A percentile compares a stretch with the other conserved stretches of the same genome.
These are phyloP conservation scores for Heteromyza rotundicornis DNA, from an alignment of 2,888 invertebrate genomes.

Conservation along the genomic window DNA sequence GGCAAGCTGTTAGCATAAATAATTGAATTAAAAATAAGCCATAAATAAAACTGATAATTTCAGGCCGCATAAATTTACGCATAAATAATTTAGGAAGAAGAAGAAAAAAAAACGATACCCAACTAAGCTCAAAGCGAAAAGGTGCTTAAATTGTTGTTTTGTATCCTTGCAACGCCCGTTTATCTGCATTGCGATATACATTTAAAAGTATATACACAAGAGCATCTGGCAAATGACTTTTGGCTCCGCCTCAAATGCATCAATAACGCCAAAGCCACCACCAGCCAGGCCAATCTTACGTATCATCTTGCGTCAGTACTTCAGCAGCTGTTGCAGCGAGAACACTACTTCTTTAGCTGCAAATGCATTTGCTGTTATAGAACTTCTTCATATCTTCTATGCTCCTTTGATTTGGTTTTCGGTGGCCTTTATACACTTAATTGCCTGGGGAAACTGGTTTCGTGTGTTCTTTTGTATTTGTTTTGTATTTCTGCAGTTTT, in stretches of 20 bases:
- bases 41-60: conserved; percentile 45
- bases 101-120: no score
- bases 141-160: conserved; percentile 7
- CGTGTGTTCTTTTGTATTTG: not conserved
- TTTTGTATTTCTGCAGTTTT: no score
- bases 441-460: not conserved
- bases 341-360: not conserved
- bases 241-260: conserved; percentile 39
- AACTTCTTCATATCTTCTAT: not conserved
- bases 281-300: conserved; percentile 5
- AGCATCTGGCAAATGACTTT: conserved; percentile 24
- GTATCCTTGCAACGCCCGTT: conserved; percentile 25
- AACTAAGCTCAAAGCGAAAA: not conserved
- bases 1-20: conserved; percentile 39
- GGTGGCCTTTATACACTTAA: not conserved
- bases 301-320: not conserved
- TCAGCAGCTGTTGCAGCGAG: not conserved
- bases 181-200: not conserved
- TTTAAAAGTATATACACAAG: conserved; percentile 1
- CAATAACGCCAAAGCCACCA: conserved; percentile 26
- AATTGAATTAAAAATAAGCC: conserved; percentile 44
- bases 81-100: no score
- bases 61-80: no score
- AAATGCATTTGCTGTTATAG: not conserved
- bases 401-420: not conserved